Evolutionary conservation across 2,797 vertebrate species (phyloP), one percentile per base, ranked within the genome.

Genomic region (Amazonetta brasiliensis): DNA sequence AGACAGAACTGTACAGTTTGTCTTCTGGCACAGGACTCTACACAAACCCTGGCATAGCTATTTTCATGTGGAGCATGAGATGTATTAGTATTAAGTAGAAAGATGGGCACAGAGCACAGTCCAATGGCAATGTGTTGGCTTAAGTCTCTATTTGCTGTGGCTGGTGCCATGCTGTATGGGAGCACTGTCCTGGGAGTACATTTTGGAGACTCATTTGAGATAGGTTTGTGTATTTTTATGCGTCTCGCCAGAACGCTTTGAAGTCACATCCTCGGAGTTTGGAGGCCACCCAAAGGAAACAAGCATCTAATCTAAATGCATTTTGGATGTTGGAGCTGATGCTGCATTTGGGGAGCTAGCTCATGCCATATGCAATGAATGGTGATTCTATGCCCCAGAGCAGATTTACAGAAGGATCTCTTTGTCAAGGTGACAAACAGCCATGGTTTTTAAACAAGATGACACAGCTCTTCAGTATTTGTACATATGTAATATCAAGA

Each of bases 381-480:
- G 15, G 55, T 0, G 1, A 69, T 64, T 86, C 92, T 90, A 56
- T 76, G 55, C 11, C 66, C 71, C 10, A 6, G 63, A 31, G 44
- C 39, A 84, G 50, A 67, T 90, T 75, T 86, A 79, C 63, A 41
- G 25, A 52, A 59, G 17, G 41, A 86, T 79, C 67, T 35, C 37
- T 76, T 81, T 92, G 54, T 88, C 35, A 28, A 82, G 26, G 39
- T 72, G 66, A 81, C 72, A 92, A 66, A 16, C 15, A 79, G 52
- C 23, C 10, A 31, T 25, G 31, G 33, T 59, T 86, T 86, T 92
- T 52, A 86, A 86, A 60, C 60, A 76, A 86, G 21, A 26, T 12
- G n/a, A 85, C 33, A 72, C 43, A 76, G 62, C 39, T 89, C 91
- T 89, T 89, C 84, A 86, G 66, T 50, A 79, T 90, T 84, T 90